Base-by-base conservation (phyloP, 2,797 vertebrate species). In the Yasuhikotakia modesta region DNA sequence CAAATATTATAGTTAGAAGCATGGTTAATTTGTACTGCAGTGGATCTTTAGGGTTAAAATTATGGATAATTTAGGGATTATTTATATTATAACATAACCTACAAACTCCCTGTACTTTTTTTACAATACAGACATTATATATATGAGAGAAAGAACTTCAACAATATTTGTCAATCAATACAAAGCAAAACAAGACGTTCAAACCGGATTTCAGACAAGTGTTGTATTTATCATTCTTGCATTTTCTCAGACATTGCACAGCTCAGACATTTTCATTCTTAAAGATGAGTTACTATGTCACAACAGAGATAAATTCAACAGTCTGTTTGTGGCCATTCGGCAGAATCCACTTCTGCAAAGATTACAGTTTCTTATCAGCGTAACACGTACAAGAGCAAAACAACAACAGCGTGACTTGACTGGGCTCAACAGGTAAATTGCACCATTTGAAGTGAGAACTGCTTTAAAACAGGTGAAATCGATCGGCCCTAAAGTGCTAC, bases 351-450 rank as follows among this genome's bases (percentile, higher is more conserved):
- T 81, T 69, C 70, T 30, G 78, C 67, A 60, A 65, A 66, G 73
- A 19, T 61, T 50, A 73, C 64, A 83, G 64, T 35, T 68, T 73
- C 46, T 71, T 17, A 45, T 64, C 73, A 74, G 83, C 43, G 4
- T 67, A 82, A 81, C 80, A 83, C 73, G 57, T 81, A 76, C 68
- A 75, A 43, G 50, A 79, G 58, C 70, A 61, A 69, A 82, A 73
- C 57, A 52, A 78, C 43, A 16, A 53, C n/a, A 64, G 63, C 76
- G 39, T 45, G 84, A 86, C 43, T 86, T 63, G 66, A 17, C 78
- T 86, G 84, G 88, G 86, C 83, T 82, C 81, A 60, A 82, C 71
- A 72, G 73, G 67, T 82, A 79, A 78, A 79, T 87, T 87, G 88
- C 86, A 88, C 66, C 67, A 73, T 79, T 60, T 65, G 57, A 48